Evolutionary conservation across 2,888 invertebrate genomes (phyloP), one percentile per base, ranked within the genome.

Genomic region (Tachina fera): DNA sequence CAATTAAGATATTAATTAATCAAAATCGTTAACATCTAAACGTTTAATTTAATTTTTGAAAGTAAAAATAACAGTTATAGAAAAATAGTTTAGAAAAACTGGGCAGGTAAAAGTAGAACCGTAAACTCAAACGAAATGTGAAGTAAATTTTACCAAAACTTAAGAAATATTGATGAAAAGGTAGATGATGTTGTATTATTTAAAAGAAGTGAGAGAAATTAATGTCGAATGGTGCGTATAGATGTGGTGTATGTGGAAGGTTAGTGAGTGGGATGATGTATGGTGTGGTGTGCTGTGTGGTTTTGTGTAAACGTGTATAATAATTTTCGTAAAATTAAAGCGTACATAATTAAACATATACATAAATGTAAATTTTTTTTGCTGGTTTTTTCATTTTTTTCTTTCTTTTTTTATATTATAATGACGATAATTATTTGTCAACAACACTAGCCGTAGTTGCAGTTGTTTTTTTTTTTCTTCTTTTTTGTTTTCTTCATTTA

Each of bases 371-470:
- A 77, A 56, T 65, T 71, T 67, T 80, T 58, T 61, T 72, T 82
- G 39, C 63, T 71, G 39, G 71, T 61, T 79, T 61, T 79, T 80
- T 39, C 8, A 87, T 88, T 88, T 88, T 86, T 39, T 47, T 71
- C 53, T 53, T 9, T 78, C 53, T 53, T 9, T 78, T 74, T 9
- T 88, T 87, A 56, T 78, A 80, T 85, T 88, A 89, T 82, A 56
- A 83, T 87, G 89, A 89, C 79, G 65, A 82, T 75, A 70, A 82
- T 87, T 83, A 90, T 89, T 88, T 90, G 89, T 87, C 85, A 87
- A 84, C 87, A 87, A 87, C 85, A 70, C 83, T 81, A 87, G 89
- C 90, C 70, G 84, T 75, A 71, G 74, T 76, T 72, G 80, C 47
- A 56, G 80, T 84, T 74, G 58, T 75, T 83, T 79, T 49, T 47